A percentile compares a stretch with the other conserved stretches of the same genome.
Evolutionary conservation across 2,888 invertebrate species (phyloP).

Genomic region (Teinopalpus imperialis): DNA sequence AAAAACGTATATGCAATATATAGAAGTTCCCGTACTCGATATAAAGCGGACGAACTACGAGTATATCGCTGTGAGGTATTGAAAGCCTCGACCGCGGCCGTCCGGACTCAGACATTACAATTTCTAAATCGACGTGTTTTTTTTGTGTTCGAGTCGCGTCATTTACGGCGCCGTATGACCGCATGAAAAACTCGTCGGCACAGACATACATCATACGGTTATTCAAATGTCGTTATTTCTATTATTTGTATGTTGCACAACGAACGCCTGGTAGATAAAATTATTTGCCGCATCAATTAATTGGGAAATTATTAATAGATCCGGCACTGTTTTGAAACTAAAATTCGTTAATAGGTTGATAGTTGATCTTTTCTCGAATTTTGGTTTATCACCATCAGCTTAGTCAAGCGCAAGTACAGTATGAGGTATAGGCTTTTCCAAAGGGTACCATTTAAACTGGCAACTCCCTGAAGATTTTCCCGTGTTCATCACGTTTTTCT

Average conservation of each 20-base stretch:
- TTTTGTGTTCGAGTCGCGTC: slow-evolving; percentile 32
- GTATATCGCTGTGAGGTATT: not conserved
- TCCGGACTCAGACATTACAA: slow-evolving; percentile 41
- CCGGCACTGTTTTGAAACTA: too few relatives aligned
- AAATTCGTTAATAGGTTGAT: too few relatives aligned
- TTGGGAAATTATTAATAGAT: too few relatives aligned
- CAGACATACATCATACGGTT: not conserved
- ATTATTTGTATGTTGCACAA: slow-evolving; percentile 2
- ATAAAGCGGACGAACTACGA: slow-evolving; percentile 2
- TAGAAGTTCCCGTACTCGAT: not conserved
- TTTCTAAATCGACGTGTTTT: slow-evolving; percentile 58
- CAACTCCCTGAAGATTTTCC: too few relatives aligned
- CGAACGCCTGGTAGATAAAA: slow-evolving; percentile 12
- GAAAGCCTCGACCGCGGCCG: slow-evolving; percentile 17
- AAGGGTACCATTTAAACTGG: too few relatives aligned
- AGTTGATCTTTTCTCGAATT: too few relatives aligned
- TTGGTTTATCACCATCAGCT: too few relatives aligned
- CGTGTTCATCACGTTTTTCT: too few relatives aligned
- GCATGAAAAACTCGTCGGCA: slow-evolving; percentile 31
- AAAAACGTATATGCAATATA: too few relatives aligned
- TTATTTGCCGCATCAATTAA: not conserved
- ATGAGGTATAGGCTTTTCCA: too few relatives aligned
- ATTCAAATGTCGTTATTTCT: slow-evolving; percentile 20
- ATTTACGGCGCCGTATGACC: slow-evolving; percentile 32
- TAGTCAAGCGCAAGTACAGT: too few relatives aligned